Evolutionary conservation across 2,888 invertebrate species (phyloP).

Genomic region (Pachycephus smyrnensis): DNA sequence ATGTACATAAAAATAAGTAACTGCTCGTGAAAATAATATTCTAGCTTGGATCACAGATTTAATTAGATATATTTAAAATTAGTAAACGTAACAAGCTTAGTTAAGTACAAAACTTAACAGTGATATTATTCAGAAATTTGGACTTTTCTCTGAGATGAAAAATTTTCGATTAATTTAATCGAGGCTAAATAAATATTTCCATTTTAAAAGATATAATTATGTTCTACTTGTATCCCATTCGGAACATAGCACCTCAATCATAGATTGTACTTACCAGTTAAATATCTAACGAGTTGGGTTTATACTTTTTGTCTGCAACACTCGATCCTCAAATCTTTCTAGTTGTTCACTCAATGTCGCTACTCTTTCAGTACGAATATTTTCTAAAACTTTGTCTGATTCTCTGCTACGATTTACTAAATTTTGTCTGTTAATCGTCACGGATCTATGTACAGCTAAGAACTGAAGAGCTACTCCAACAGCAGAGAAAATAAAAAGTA

Average conservation of each 20-base stretch:
- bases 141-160: neutral
- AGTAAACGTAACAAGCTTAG: neutral
- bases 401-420: conserved; percentile 67
- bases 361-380: conserved; percentile 37
- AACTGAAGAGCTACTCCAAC: conserved; percentile 74
- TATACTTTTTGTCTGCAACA: neutral
- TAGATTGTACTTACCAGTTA: neutral
- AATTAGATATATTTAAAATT: neutral
- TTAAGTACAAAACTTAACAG: neutral
- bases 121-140: neutral
- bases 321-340: conserved; percentile 47
- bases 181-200: neutral
- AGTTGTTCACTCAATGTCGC: conserved; percentile 65
- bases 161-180: conserved; percentile 7
- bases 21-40: neutral
- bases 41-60: neutral
- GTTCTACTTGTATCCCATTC: neutral
- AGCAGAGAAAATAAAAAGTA: conserved; percentile 71
- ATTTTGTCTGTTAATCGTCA: conserved; percentile 67
- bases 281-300: neutral
- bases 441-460: conserved; percentile 71
- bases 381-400: conserved; percentile 69
- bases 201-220: neutral
- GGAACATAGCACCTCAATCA: neutral
- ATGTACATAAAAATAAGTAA: neutral